These are phyloP conservation scores for Galagoides demidoff DNA, from an alignment of 2,797 vertebrate species.

Conservation along the genomic window DNA sequence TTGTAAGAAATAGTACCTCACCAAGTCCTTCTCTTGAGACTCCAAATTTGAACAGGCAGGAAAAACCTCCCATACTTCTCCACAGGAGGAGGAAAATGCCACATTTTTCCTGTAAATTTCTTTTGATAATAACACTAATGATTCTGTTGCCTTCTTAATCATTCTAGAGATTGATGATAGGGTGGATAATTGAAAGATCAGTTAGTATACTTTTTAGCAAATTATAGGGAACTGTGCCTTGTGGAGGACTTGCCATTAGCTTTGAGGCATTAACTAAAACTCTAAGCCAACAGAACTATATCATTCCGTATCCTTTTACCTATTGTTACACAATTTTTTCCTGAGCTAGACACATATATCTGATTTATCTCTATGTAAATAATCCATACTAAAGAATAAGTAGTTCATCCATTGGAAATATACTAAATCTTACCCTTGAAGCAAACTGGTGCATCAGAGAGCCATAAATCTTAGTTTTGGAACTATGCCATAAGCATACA, in stretches of 20 bases:
- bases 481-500: neutral
- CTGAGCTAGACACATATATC: neutral
- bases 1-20: neutral
- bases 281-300: neutral
- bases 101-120: conserved; percentile 40
- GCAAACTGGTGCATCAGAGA: conserved; percentile 23
- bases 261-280: conserved; percentile 24
- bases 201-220: neutral
- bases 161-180: neutral
- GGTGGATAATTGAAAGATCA: neutral
- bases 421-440: conserved; percentile 33
- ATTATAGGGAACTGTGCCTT: neutral
- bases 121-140: neutral
- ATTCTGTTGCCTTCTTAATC: neutral
- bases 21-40: conserved; percentile 18
- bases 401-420: neutral
- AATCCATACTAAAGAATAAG: neutral
- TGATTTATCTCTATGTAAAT: conserved; percentile 35
- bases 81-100: neutral
- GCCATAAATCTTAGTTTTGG: neutral
- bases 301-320: neutral
- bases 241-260: neutral
- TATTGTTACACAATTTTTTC: neutral
- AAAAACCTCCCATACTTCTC: neutral
- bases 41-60: neutral